Evolutionary conservation across 2,888 invertebrate genomes (phyloP), one percentile per base, ranked within the genome.

Genomic region (Troides aeacus): DNA sequence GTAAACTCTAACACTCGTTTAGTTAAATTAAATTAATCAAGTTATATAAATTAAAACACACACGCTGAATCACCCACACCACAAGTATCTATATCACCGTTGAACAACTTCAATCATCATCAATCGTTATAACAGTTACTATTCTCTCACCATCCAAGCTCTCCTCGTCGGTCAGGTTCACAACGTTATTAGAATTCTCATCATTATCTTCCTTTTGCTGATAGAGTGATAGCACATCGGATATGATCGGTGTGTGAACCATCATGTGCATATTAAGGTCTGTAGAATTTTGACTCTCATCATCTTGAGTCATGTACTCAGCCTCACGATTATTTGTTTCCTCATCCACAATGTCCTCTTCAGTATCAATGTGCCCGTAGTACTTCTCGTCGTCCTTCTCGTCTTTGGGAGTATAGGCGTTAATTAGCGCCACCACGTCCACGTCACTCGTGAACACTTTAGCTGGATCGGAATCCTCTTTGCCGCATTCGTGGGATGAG

Each of bases 341-440:
- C 72, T 0, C 71, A 66, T 12, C 75, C 72, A 1, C 81, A 64
- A 1, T 79, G 4, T 82, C 81, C 0, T 84, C 88, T 8, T 86
- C 88, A 1, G 84, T 86, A n/a, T 86, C 87, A 0, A 81, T 82
- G 62, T 86, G 78, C 0, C 89, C 90, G 68, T 92, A 92, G 74
- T 83, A 90, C 70, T 91, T 92, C 72, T 92, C 90, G 62, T 90
- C 90, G 66, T 90, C 89, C 60, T 84, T 84, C 73, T 85, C 83
- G 72, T 92, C 91, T 68, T 84, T 85, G 0, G 92, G 92, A 23
- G 86, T 78, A 72, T 90, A 92, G 0, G 87, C 73, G 69, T 89
- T 85, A 63, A 92, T 92, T 17, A 90, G 80, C 2, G 78, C 74
- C 0, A 70, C 66, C 61, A 93, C 77, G 71, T 90, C 83, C 17